A percentile compares a stretch with the other conserved stretches of the same genome.
These are phyloP conservation scores for Ceuthmochares aereus DNA, from an alignment of 2,113 vertebrate genomes.

Conservation along the genomic window DNA sequence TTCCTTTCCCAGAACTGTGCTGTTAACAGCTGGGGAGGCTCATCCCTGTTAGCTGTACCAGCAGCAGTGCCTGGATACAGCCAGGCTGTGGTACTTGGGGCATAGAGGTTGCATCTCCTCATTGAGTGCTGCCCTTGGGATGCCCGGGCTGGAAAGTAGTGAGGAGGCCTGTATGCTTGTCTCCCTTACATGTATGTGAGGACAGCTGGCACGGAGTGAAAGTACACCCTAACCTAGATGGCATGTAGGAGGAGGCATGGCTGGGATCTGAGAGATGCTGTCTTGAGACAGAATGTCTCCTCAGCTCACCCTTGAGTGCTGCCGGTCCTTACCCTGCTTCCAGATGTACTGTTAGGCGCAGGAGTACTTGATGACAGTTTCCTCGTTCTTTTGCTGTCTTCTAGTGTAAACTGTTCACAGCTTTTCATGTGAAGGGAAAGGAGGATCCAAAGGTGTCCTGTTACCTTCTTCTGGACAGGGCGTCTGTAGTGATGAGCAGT, in stretches of 20 bases:
- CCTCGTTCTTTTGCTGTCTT: background rate
- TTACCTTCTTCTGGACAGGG: background rate
- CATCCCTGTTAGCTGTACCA: background rate
- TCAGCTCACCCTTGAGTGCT: background rate
- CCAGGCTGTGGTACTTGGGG: background rate
- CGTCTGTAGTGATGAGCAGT: background rate
- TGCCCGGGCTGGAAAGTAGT: background rate
- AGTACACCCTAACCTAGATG: rapidly evolving
- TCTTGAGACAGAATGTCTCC: background rate
- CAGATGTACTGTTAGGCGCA: background rate
- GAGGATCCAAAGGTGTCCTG: background rate
- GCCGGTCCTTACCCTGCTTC: background rate
- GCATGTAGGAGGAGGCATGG: background rate
- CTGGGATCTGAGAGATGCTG: background rate
- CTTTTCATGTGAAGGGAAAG: background rate
- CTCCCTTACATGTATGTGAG: background rate
- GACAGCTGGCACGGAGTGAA: background rate
- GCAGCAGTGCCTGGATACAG: background rate
- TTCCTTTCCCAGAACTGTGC: background rate
- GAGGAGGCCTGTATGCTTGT: background rate
- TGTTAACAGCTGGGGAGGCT: background rate
- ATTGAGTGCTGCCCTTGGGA: background rate
- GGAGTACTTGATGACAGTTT: background rate
- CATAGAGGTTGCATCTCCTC: background rate
- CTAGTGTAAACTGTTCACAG: background rate